These are phyloP conservation scores for Tupaia chinensis DNA, from an alignment of 2,113 vertebrate species.

Conservation along the genomic window DNA sequence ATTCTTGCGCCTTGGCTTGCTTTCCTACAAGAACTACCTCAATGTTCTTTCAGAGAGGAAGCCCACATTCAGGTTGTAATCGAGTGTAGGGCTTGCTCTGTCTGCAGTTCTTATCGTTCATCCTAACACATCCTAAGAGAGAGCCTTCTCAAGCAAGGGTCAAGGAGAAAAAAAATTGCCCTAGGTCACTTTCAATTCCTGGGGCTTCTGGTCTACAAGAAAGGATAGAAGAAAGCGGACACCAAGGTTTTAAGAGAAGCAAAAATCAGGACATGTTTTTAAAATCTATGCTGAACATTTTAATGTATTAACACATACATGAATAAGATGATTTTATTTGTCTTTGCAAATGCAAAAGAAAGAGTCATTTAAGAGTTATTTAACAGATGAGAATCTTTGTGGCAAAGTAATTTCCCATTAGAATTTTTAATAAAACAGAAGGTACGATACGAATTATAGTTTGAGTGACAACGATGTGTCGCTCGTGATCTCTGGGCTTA, in stretches of 20 bases:
- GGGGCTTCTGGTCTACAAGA: background rate
- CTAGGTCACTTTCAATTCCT: too few relatives aligned
- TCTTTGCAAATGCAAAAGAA: background rate
- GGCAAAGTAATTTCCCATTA: background rate
- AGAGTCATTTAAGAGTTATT: background rate
- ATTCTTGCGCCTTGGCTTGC: background rate
- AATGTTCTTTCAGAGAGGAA: background rate
- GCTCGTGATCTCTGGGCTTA: background rate
- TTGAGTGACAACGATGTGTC: background rate
- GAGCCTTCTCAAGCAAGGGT: too few relatives aligned
- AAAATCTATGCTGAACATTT: background rate
- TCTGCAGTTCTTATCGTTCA: background rate
- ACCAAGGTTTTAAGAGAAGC: background rate
- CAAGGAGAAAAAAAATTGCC: background rate
- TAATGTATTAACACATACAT: background rate
- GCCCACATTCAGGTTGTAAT: background rate
- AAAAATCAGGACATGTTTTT: background rate
- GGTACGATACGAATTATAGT: background rate
- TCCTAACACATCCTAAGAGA: background rate
- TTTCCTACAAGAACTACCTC: background rate
- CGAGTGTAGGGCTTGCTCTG: accelerated
- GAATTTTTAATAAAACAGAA: slow-evolving; percentile 29
- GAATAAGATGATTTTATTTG: background rate
- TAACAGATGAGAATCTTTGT: slow-evolving; percentile 11
- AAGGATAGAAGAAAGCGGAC: background rate